These are phyloP conservation scores for Sterrhoptilus dennistouni DNA, from an alignment of 2,113 vertebrate species.

Conservation along the genomic window DNA sequence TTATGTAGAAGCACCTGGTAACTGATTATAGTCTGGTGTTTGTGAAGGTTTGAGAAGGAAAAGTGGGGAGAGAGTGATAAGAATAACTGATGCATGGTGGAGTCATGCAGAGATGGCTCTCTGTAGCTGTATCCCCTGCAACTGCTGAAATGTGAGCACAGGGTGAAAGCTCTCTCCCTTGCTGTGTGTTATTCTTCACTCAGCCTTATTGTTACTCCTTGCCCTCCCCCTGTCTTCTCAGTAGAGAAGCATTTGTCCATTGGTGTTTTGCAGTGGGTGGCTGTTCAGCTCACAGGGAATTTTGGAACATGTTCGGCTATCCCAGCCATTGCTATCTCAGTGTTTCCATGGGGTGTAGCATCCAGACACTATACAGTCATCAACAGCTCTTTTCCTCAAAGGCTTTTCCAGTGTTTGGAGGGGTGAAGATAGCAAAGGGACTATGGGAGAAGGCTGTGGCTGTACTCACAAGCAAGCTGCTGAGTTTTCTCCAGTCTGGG, in stretches of 20 bases:
- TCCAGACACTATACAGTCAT: background rate
- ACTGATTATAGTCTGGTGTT: background rate
- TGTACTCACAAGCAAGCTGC: background rate
- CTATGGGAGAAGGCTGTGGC: background rate
- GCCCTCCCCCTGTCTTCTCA: background rate
- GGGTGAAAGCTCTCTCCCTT: background rate
- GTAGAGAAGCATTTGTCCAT: background rate
- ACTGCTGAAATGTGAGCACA: background rate
- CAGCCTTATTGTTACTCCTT: background rate
- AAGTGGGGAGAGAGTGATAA: background rate
- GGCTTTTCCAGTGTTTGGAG: background rate
- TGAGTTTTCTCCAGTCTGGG: background rate
- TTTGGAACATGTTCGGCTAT: accelerated
- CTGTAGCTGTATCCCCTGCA: background rate
- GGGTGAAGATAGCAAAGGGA: background rate
- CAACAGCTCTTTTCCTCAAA: background rate
- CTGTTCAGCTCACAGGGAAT: background rate
- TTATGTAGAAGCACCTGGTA: background rate
- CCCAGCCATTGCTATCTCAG: background rate
- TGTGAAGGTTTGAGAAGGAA: background rate
- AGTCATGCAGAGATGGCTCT: background rate
- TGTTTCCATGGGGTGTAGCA: background rate
- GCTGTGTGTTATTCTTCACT: background rate
- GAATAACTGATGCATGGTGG: background rate
- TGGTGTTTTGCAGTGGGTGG: background rate